Base-by-base conservation (phyloP, 2,888 invertebrate species). In the Hirtodrosophila alboralis region DNA sequence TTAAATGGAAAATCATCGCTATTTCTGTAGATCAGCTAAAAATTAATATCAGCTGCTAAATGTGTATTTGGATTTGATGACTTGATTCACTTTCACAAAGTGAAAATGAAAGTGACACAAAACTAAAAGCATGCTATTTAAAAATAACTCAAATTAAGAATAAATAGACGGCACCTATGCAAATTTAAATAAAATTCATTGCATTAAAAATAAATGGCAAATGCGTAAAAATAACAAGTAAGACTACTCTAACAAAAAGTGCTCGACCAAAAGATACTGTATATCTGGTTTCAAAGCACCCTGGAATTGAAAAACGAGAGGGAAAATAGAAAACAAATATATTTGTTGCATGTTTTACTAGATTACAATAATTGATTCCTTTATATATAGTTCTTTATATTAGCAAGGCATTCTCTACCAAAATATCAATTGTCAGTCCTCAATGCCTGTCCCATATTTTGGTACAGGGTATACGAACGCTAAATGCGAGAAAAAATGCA, bases 191-290 rank as follows among this genome's bases (percentile, higher is more conserved):
- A 52, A 77, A 79, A 68, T 58, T 51, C 51, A 56, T 40, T 52
- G 28, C 51, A 64, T 47, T 69, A 59, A 74, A 84, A 78, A 78
- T 77, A 84, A 69, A 74, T 61, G 44, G 26, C 45, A 38, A 78
- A 47, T 57, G 67, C 45, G 34, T 68, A 68, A 83, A 84, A 83
- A 85, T 71, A 83, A 63, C 51, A 66, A 33, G 27, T n/a, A n/a
- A 41, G 10, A 14, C 3, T 18, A 5, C 18, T 18, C 18, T 18
- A 18, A 8, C 8, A 2, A 8, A 2, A 6, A 23, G 23, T 7
- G 23, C 23, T 23, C 2, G 7, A 23, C 23, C 8, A 23, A 6
- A 6, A 23, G 2, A 23, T 23, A 23, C 23, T 8, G 7, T 23
- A 8, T 23, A 8, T 23, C 6, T 23, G 23, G 18, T 2, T 5